Evolutionary conservation across 2,888 invertebrate species (phyloP).

Genomic region (Diarsia rubi): DNA sequence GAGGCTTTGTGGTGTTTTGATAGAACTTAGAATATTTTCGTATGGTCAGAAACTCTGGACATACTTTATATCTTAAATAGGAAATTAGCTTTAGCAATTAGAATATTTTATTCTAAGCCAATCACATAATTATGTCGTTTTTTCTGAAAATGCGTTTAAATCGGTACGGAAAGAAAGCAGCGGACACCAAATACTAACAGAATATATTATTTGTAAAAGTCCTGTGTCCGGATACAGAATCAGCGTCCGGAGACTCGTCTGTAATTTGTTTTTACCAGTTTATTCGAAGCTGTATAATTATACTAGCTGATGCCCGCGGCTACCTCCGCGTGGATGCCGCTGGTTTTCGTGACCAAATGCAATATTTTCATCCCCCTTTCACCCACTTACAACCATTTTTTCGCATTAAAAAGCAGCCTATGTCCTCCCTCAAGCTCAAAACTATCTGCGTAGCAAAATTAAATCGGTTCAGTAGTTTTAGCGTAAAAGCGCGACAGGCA

Average conservation of each 20-base stretch:
- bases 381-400: no score
- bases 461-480: no score
- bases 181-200: neutral
- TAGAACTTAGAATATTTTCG: conserved; percentile 22
- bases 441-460: no score
- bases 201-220: neutral
- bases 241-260: neutral
- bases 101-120: neutral
- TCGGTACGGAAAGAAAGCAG: neutral
- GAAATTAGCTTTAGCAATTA: neutral
- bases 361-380: no score
- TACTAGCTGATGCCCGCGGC: no score
- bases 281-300: no score
- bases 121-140: neutral
- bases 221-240: neutral
- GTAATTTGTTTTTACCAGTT: neutral
- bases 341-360: no score
- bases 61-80: neutral
- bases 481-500: no score
- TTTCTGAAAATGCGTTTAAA: neutral
- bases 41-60: neutral
- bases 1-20: conserved; percentile 71
- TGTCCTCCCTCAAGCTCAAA: no score
- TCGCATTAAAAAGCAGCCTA: no score
- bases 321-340: no score